Base-by-base conservation (phyloP, 2,888 invertebrate genomes). In the Anodontia alba region DNA sequence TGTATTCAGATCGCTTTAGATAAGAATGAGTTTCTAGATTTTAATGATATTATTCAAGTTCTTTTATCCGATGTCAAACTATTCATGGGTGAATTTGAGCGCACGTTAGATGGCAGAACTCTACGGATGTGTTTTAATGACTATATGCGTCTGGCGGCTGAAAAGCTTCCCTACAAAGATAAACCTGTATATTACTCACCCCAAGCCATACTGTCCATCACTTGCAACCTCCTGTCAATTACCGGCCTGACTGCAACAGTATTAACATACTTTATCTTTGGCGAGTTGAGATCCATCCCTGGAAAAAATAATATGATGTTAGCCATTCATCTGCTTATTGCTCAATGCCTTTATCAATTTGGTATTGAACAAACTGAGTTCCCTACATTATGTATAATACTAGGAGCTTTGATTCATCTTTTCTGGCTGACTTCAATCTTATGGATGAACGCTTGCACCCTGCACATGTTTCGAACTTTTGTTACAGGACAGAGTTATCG, bases 381-480 rank as follows among this genome's bases (percentile, higher is more conserved):
- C 15, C 80, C 73, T 1, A 70, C 73, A 1, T 66, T 80, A 2
- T 87, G 87, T 49, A 76, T 83, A 29, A 80, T 74, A 0, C 67
- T 87, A 1, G 87, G 87, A 0, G 75, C 81, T 49, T 57, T 83
- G 26, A 83, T 87, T 3, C 87, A 87, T 54, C 66, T 78, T 15
- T 84, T 84, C 33, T 87, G 84, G 84, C 80, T 87, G 15, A 82
- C 81, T 8, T 81, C 83, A 12, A 81, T 87, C 31, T 76, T 87
- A 36, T 87, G 87, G 87, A 87, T 84, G 87, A 87, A 87, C 54
- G 82, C 80, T 29, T 87, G 87, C 43, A 83, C 87, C n/a, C 42
- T 87, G 51, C 87, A 87, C 62, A 87, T 87, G 87, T 87, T 83
- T 33, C 78, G 87, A 20, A 84, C 84, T 8, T 87, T 87, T 72